phyloP scores from a whole-genome alignment of 2,113 vertebrate genomes.

The Chaetura pelagica region DNA sequence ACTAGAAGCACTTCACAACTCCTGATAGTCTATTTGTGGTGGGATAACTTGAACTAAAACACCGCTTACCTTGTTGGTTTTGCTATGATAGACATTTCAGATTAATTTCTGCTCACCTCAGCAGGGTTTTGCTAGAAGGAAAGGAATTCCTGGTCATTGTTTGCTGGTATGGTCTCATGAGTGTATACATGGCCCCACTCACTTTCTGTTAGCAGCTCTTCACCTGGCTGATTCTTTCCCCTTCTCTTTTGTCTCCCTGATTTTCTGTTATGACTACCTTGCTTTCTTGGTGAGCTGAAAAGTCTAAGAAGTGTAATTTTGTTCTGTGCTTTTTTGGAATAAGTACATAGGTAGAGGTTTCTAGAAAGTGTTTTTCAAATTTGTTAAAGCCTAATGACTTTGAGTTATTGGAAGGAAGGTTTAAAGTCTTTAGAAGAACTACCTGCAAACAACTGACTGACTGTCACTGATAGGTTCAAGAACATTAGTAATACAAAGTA shows the following conservation, averaged over 20 bases:
- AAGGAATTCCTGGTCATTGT: slow-evolving; percentile 6
- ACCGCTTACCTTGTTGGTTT: not conserved
- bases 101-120: slow-evolving; percentile 1
- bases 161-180: not conserved
- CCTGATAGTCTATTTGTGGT: not conserved
- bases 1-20: not conserved
- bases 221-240: not conserved
- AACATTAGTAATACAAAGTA: not conserved
- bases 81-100: not conserved
- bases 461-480: not conserved
- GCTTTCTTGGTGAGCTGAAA: not conserved
- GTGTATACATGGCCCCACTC: not conserved
- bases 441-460: not conserved
- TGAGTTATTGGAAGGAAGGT: not conserved
- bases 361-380: not conserved
- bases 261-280: not conserved
- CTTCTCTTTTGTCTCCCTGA: not conserved
- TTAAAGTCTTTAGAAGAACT: not conserved
- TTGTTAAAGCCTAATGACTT: not conserved
- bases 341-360: not conserved
- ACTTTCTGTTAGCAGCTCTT: not conserved
- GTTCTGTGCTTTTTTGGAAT: not conserved
- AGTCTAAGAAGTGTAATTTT: not conserved
- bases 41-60: not conserved
- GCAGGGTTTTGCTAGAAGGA: not conserved